Conservation (phyloP, 2,113 vertebrate genomes). For the Ammodytes marinus region DNA sequence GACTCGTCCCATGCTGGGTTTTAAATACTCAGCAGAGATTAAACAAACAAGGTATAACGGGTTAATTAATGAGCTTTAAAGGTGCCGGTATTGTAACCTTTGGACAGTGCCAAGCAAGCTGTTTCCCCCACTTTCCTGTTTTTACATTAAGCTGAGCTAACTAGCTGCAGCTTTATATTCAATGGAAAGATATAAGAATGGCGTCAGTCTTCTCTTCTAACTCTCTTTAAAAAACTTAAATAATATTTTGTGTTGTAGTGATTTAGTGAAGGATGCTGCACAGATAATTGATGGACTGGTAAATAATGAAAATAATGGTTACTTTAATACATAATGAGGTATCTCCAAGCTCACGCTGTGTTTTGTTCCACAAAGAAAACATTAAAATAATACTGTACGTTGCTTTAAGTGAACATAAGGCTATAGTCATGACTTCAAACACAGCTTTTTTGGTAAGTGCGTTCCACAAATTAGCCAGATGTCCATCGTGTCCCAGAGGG, state of each 20-base stretch:
- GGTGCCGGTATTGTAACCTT: background rate
- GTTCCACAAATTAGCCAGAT: slow-evolving; percentile 69
- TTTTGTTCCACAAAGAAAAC: slow-evolving; percentile 5
- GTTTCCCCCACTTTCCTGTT: background rate
- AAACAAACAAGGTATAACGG: background rate
- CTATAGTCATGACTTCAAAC: slow-evolving; percentile 27
- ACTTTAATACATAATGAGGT: background rate
- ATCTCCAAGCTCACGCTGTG: background rate
- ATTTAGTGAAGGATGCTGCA: background rate
- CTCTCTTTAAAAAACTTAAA: background rate
- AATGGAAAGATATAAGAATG: background rate
- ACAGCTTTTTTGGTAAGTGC: slow-evolving; percentile 25
- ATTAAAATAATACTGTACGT: background rate
- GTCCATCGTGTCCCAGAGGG: slow-evolving; percentile 63
- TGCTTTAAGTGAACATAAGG: background rate
- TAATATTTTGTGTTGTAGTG: background rate
- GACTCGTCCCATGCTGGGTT: no score
- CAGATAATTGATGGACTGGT: background rate
- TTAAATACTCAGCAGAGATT: background rate
- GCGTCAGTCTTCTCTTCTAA: background rate
- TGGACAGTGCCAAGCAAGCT: background rate
- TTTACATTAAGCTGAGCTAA: background rate
- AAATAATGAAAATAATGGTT: no score
- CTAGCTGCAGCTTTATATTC: background rate
- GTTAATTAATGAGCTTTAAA: background rate